These are phyloP conservation scores for Colletes gigas DNA, from an alignment of 1,140 invertebrate species.

Conservation along the genomic window DNA sequence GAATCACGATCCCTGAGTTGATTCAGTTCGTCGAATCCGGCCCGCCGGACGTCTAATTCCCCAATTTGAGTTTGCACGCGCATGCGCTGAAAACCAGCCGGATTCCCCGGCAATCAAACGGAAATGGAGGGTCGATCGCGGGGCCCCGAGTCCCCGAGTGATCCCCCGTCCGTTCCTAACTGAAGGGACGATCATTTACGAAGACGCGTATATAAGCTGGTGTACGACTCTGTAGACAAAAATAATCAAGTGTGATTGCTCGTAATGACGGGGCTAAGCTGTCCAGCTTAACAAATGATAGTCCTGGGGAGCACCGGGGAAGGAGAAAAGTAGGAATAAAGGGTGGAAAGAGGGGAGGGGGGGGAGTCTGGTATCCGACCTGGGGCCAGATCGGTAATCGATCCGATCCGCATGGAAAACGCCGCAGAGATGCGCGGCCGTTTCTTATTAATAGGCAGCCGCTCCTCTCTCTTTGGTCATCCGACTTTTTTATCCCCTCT, in stretches of 20 bases:
- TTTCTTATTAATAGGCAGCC: constrained; percentile 76
- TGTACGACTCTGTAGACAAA: constrained; percentile 77
- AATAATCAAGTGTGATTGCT: constrained; percentile 81
- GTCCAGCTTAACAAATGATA: constrained; percentile 81
- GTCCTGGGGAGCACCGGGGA: constrained; percentile 52
- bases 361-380: constrained; percentile 44
- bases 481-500: background rate
- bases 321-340: constrained; percentile 55
- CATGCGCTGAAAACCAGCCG: constrained; percentile 50
- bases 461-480: constrained; percentile 38
- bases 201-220: constrained; percentile 48
- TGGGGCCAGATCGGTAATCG: constrained; percentile 72
- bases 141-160: constrained; percentile 6
- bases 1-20: constrained; percentile 32
- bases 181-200: constrained; percentile 54
- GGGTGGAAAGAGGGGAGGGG: constrained; percentile 46
- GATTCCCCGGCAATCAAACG: constrained; percentile 59
- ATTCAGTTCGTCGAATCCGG: constrained; percentile 42
- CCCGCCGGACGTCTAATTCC: constrained; percentile 63
- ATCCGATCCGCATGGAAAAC: constrained; percentile 74
- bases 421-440: constrained; percentile 68
- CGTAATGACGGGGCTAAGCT: constrained; percentile 80
- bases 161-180: constrained; percentile 6
- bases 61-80: constrained; percentile 69
- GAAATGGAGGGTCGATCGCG: constrained; percentile 59